A percentile compares a stretch with the other conserved stretches of the same genome.
phyloP scores from a whole-genome alignment of 1,140 invertebrate species.

The Idris sp. region DNA sequence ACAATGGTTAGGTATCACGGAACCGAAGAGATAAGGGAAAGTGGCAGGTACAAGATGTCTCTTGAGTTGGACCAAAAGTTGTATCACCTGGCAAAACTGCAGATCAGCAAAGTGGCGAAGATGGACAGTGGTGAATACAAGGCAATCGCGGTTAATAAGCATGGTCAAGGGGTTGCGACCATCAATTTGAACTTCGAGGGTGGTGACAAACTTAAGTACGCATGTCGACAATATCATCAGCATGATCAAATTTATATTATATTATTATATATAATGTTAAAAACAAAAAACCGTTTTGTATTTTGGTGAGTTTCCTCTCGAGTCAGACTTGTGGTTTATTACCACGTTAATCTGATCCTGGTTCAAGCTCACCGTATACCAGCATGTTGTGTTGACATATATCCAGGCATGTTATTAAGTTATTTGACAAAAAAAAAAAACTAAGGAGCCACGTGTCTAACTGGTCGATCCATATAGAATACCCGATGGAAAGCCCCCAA shows the following conservation, averaged over 20 bases:
- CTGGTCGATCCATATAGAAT: constrained; percentile 82
- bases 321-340: constrained; percentile 26
- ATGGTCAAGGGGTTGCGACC: constrained; percentile 94
- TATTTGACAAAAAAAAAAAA: constrained; percentile 15
- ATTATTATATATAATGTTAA: no score
- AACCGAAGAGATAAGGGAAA: constrained; percentile 86
- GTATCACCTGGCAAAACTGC: constrained; percentile 91
- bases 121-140: constrained; percentile 95
- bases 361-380: constrained; percentile 38
- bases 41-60: constrained; percentile 86
- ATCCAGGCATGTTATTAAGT: constrained; percentile 48
- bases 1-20: constrained; percentile 87
- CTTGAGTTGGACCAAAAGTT: constrained; percentile 91
- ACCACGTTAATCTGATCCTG: constrained; percentile 33
- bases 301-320: constrained; percentile 34
- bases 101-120: constrained; percentile 90
- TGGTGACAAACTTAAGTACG: constrained; percentile 86
- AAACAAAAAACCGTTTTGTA: no score
- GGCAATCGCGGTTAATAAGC: constrained; percentile 93
- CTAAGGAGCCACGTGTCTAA: constrained; percentile 60
- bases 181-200: constrained; percentile 98
- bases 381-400: constrained; percentile 54
- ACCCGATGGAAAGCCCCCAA: constrained; percentile 94
- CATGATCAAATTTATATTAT: constrained; percentile 25
- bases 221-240: constrained; percentile 41